Evolutionary conservation across 1,140 invertebrate species (phyloP).

Genomic region (Cherax quadricarinatus): DNA sequence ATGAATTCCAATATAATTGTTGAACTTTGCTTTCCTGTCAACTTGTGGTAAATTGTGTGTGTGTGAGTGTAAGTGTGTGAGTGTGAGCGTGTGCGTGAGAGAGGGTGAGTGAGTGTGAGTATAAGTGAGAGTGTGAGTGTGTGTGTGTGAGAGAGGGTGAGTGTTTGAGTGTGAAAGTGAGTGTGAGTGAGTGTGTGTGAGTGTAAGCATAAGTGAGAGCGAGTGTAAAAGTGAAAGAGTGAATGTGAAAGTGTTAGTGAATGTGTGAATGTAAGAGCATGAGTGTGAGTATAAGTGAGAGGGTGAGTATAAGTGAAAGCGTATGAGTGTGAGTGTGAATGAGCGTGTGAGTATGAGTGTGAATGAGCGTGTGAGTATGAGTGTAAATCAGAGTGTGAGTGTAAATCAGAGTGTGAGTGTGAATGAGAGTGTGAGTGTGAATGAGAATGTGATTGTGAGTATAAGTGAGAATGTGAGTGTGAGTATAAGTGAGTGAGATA

Average conservation of each 20-base stretch:
- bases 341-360: not conserved
- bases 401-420: not conserved
- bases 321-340: not conserved
- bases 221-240: not conserved
- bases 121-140: no score
- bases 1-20: no score
- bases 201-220: not conserved
- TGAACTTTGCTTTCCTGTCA: not conserved
- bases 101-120: no score
- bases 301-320: not conserved
- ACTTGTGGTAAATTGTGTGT: not conserved
- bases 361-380: not conserved
- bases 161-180: no score
- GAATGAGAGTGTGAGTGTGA: not conserved
- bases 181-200: not conserved
- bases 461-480: not conserved
- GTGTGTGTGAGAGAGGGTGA: no score
- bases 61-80: not conserved
- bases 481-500: not conserved
- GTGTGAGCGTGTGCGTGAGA: not conserved
- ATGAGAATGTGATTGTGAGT: not conserved
- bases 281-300: not conserved
- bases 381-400: not conserved
- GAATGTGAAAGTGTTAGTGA: not conserved
- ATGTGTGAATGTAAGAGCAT: not conserved